A percentile compares a stretch with the other conserved stretches of the same genome.
phyloP scores from a whole-genome alignment of 2,797 vertebrate species.

The Periophthalmus magnuspinnatus region DNA sequence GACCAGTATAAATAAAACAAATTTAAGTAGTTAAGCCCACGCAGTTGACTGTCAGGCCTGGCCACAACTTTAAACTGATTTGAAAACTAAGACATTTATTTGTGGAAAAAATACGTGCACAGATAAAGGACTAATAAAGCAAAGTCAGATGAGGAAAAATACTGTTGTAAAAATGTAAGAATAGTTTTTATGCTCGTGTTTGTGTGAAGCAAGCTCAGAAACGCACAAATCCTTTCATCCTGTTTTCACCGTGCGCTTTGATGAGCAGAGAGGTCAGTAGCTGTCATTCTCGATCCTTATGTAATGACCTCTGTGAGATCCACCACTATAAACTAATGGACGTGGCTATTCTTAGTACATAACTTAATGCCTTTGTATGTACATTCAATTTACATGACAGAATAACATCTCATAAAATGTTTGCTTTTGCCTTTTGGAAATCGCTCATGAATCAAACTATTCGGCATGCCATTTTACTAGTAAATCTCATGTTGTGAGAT shows the following conservation, averaged over 20 bases:
- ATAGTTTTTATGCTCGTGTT: conserved; percentile 9
- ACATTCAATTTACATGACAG: background rate
- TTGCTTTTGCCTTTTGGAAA: background rate
- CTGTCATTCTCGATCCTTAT: conserved; percentile 42
- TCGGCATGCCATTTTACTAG: no score
- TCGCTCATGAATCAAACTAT: background rate
- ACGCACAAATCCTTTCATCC: conserved; percentile 73
- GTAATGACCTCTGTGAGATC: conserved; percentile 40
- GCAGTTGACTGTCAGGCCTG: background rate
- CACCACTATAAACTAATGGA: background rate
- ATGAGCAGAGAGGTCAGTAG: conserved; percentile 48
- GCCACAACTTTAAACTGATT: background rate
- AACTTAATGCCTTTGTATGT: background rate
- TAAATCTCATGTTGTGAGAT: background rate
- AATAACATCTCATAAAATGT: background rate
- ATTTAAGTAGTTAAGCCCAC: background rate
- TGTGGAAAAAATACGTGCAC: background rate
- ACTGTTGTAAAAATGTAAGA: background rate
- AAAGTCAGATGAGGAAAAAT: background rate
- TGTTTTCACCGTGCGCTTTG: conserved; percentile 60
- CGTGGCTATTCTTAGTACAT: background rate
- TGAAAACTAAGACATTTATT: background rate
- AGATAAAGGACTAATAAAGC: background rate
- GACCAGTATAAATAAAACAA: background rate
- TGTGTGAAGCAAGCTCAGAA: conserved; percentile 54